Evolutionary conservation across 37 sponge, comb jelly and placozoan genomes (phyloP).

Genomic region (Bolinopsis microptera): DNA sequence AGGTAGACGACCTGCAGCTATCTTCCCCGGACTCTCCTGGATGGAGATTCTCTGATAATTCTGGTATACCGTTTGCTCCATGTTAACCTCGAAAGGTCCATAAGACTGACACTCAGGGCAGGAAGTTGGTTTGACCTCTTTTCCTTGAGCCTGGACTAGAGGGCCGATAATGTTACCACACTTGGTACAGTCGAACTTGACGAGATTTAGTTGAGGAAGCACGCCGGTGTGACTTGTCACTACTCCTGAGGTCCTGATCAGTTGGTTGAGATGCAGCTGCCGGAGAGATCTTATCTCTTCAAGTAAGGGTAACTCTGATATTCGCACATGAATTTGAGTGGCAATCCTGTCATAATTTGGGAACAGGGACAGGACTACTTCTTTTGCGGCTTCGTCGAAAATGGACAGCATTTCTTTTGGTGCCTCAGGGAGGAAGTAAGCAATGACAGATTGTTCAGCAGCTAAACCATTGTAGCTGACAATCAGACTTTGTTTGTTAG

Average conservation of each 20-base stretch:
- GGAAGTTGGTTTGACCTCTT: conserved; percentile 91
- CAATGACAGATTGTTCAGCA: conserved; percentile 78
- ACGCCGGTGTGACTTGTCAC: conserved; percentile 92
- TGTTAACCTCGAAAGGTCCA: conserved; percentile 99
- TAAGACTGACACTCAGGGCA: conserved; percentile 98
- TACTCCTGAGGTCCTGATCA: conserved; percentile 93
- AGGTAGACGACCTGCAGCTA: conserved; percentile 96
- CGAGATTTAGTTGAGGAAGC: conserved; percentile 94
- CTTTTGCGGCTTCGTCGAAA: conserved; percentile 98
- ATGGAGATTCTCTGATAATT: conserved; percentile 98
- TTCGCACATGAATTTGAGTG: conserved; percentile 86
- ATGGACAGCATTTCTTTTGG: conserved; percentile 94
- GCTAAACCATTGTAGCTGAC: conserved; percentile 92
- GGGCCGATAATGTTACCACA: conserved; percentile 93
- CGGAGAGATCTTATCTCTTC: conserved; percentile 95
- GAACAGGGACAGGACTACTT: conserved; percentile 89
- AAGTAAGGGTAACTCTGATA: conserved; percentile 93
- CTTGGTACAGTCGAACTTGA: conserved; percentile 94
- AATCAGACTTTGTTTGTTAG: conserved; percentile 88
- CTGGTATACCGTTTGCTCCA: conserved; percentile 98
- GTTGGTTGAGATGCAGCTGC: conserved; percentile 96
- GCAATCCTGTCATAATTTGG: conserved; percentile 92
- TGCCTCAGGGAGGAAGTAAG: conserved; percentile 99
- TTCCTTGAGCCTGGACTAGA: conserved; percentile 89
- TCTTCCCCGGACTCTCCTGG: conserved; percentile 97